A percentile compares a stretch with the other conserved stretches of the same genome.
Conservation (phyloP, 2,888 invertebrate genomes). For the Drosophila meridiana region DNA sequence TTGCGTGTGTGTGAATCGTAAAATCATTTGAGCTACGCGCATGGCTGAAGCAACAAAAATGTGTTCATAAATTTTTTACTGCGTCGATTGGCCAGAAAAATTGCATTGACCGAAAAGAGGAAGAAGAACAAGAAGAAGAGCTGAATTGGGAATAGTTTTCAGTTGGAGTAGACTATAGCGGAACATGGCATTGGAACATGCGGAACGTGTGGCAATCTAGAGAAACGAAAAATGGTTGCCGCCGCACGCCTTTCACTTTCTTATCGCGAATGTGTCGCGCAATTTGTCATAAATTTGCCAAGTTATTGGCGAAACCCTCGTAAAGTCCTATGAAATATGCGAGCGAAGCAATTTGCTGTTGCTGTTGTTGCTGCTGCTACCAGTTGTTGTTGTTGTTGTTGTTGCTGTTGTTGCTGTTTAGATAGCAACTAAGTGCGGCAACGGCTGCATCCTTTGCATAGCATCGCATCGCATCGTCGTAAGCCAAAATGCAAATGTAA, state of each 20-base stretch:
- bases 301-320: constrained; percentile 75
- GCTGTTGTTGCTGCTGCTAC: constrained; percentile 40
- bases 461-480: constrained; percentile 25
- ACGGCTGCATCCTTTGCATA: constrained; percentile 55
- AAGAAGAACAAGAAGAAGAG: not conserved
- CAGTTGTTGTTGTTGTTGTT: constrained; percentile 19
- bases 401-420: constrained; percentile 56
- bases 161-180: not conserved
- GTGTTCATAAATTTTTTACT: constrained; percentile 37
- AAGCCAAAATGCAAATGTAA: constrained; percentile 77
- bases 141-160: not conserved
- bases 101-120: constrained; percentile 12
- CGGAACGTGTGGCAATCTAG: constrained; percentile 1
- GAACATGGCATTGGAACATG: not conserved
- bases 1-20: constrained; percentile 19
- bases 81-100: constrained; percentile 44
- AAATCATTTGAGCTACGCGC: constrained; percentile 56
- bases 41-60: constrained; percentile 21
- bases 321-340: constrained; percentile 80
- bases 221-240: constrained; percentile 3
- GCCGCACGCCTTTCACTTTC: constrained; percentile 65
- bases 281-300: constrained; percentile 82
- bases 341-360: constrained; percentile 32
- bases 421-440: constrained; percentile 74
- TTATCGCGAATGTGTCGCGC: constrained; percentile 69